Evolutionary conservation across 2,113 vertebrate species (phyloP).

Genomic region (Anolis sagrei): DNA sequence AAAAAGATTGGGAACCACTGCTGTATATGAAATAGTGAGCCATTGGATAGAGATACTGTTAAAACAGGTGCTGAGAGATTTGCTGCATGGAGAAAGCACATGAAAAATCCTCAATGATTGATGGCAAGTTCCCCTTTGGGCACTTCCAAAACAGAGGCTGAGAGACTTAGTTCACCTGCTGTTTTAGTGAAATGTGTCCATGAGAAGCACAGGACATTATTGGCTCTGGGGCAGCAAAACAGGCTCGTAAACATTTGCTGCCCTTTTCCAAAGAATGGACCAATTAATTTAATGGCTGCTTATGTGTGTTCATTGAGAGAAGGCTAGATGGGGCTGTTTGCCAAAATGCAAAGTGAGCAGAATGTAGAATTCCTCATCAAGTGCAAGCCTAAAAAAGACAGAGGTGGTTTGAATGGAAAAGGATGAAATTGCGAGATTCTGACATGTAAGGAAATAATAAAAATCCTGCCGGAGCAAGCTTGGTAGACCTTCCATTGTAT

Average conservation of each 20-base stretch:
- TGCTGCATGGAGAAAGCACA: background rate
- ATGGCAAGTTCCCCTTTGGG: background rate
- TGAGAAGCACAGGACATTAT: background rate
- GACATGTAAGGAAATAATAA: background rate
- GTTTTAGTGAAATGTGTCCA: background rate
- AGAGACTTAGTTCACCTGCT: rapidly evolving
- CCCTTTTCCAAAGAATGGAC: background rate
- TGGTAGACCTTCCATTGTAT: too few relatives aligned
- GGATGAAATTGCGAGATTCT: background rate
- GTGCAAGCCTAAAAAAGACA: too few relatives aligned
- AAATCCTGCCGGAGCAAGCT: too few relatives aligned
- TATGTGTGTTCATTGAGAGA: background rate
- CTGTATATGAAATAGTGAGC: too few relatives aligned
- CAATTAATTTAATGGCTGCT: slow-evolving; percentile 34
- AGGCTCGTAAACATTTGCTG: slow-evolving; percentile 25
- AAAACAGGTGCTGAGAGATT: background rate
- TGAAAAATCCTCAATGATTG: background rate
- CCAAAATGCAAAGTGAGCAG: background rate
- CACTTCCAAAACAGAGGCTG: rapidly evolving
- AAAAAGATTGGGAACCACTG: too few relatives aligned
- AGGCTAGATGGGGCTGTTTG: background rate
- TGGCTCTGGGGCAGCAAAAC: background rate
- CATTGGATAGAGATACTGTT: background rate
- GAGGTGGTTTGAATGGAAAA: background rate
- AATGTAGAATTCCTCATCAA: background rate